phyloP scores from a whole-genome alignment of 1,140 invertebrate genomes.

The Philotrypesis tridentata region DNA sequence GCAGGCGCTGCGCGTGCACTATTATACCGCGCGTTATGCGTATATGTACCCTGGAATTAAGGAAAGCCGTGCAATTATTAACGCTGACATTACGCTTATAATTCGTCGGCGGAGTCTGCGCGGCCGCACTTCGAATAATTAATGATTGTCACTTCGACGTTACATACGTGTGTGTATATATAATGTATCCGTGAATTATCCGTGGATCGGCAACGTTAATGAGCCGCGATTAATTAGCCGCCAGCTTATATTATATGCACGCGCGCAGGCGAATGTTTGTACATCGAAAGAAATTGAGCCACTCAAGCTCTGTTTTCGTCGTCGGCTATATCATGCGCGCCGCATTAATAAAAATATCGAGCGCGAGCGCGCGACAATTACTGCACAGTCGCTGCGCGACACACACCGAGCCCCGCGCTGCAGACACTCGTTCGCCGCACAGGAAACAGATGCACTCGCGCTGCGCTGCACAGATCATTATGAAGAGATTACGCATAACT shows the following conservation, averaged over 20 bases:
- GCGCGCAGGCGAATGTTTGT: too few relatives aligned
- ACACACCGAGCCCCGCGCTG: too few relatives aligned
- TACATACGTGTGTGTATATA: neutral
- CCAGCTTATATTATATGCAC: too few relatives aligned
- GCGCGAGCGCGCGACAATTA: neutral
- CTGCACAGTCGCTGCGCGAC: too few relatives aligned
- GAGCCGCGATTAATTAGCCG: too few relatives aligned
- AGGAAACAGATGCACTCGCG: slow-evolving; percentile 5
- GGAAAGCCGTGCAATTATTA: too few relatives aligned
- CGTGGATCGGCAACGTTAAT: neutral
- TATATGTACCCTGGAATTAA: neutral
- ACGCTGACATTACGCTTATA: neutral
- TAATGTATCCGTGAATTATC: neutral
- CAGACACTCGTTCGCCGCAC: neutral
- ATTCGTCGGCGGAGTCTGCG: neutral
- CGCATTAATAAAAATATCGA: neutral
- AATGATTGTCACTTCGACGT: neutral
- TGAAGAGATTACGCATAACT: slow-evolving; percentile 57
- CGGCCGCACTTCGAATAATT: neutral
- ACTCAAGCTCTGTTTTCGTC: too few relatives aligned
- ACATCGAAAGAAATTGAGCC: too few relatives aligned
- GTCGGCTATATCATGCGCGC: too few relatives aligned
- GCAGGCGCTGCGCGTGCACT: too few relatives aligned
- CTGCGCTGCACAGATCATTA: slow-evolving; percentile 57
- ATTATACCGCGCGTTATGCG: too few relatives aligned